Evolutionary conservation across 2,113 vertebrate genomes (phyloP), one percentile per base, ranked within the genome.

Genomic region (Tenrec ecaudatus): DNA sequence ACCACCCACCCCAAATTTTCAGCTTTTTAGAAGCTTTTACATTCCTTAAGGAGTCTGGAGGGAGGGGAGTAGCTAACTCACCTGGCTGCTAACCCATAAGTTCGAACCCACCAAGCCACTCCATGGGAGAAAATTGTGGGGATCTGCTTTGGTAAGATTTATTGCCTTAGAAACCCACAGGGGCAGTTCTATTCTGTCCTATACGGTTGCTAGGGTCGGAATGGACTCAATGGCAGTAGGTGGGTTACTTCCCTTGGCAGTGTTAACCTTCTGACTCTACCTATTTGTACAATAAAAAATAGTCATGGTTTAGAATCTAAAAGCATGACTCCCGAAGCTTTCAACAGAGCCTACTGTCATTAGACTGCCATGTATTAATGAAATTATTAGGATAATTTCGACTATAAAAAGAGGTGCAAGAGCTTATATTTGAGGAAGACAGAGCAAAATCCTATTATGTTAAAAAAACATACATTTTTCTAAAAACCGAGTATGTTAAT

Each of bases 401-500:
- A 58, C 17, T 71, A 69, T 2, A 78, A 31, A 71, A 89, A 75
- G 93, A 92, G 57, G 71, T 4, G 68, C 88, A 86, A 60, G 62
- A 85, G 25, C 25, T 93, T 75, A 58, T 94, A 69, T 17, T 47
- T 40, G 5, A 88, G 47, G 58, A 82, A 95, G 38, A 80, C 12
- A 88, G 47, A 91, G 62, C 15, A 94, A 73, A 87, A 90, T 94
- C 6, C 29, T 71, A 68, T 36, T 89, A 62, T 90, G 29, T 85
- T 93, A 88, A 89, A 53, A 40, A 90, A 94, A 86, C 16, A 79
- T 73, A 31, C 69, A 53, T 86, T 96, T 86, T 88, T 62, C 20
- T 57, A 91, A 88, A 88, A 33, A 77, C n/a, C 79, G 81, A 89
- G 71, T 69, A 62, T 20, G 19, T 64, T 95, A 75, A 79, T 69